phyloP scores from a whole-genome alignment of 2,888 invertebrate species.

The Pharmacophagus antenor region DNA sequence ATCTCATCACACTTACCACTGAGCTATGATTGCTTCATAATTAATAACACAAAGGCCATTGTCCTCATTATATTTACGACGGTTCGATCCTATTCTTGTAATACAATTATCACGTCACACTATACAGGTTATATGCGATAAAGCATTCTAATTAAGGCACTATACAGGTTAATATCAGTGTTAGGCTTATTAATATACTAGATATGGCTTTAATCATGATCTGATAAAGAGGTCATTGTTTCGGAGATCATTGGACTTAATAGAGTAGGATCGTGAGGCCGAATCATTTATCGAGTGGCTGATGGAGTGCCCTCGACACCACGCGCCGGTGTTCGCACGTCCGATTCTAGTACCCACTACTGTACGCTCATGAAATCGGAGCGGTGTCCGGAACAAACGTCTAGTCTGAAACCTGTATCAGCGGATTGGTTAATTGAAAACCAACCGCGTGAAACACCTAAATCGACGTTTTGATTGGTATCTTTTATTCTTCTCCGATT shows the following conservation, averaged over 20 bases:
- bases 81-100: not conserved
- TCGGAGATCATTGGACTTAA: constrained; percentile 36
- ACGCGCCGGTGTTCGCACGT: constrained; percentile 36
- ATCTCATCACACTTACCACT: too few species aligned
- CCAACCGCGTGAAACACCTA: constrained; percentile 6
- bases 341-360: constrained; percentile 36
- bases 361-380: constrained; percentile 34
- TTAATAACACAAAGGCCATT: too few species aligned
- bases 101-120: constrained; percentile 3
- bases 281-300: constrained; percentile 41
- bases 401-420: constrained; percentile 28
- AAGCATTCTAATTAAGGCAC: constrained; percentile 19
- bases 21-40: too few species aligned
- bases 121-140: constrained; percentile 6
- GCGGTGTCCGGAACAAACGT: constrained; percentile 39
- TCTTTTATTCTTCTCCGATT: constrained; percentile 3
- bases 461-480: constrained; percentile 10
- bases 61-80: too few species aligned
- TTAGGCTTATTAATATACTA: constrained; percentile 28
- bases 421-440: constrained; percentile 34
- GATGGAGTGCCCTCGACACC: constrained; percentile 38
- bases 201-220: constrained; percentile 33
- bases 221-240: constrained; percentile 41
- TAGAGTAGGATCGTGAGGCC: constrained; percentile 38
- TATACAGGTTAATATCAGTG: constrained; percentile 12